Evolutionary conservation across 2,888 invertebrate species (phyloP).

Genomic region (Periphyllus acericola): DNA sequence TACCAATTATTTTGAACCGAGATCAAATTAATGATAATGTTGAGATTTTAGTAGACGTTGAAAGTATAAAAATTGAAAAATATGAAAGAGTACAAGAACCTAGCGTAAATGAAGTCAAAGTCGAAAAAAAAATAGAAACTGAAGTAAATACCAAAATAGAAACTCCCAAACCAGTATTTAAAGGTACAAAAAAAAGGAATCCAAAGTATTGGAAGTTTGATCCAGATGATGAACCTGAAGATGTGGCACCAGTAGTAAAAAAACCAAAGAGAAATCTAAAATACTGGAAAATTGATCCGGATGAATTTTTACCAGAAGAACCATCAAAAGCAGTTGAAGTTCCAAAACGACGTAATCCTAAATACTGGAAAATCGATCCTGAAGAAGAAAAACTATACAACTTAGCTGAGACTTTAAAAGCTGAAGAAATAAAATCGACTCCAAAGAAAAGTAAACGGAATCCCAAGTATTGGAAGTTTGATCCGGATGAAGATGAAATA

Average conservation of each 20-base stretch:
- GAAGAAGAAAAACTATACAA: conserved; percentile 64
- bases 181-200: conserved; percentile 65
- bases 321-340: conserved; percentile 63
- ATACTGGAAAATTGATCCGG: conserved; percentile 63
- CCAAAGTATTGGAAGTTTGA: conserved; percentile 64
- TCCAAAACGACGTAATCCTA: conserved; percentile 52
- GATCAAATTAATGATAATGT: conserved; percentile 24
- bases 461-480: conserved; percentile 56
- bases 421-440: conserved; percentile 64
- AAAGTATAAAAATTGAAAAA: conserved; percentile 48
- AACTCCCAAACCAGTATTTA: conserved; percentile 49
- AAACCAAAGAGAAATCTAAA: conserved; percentile 64
- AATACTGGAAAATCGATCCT: conserved; percentile 53
- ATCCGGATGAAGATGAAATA: conserved; percentile 44
- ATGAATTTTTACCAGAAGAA: conserved; percentile 65
- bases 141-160: conserved; percentile 63
- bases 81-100: conserved; percentile 62
- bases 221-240: conserved; percentile 64
- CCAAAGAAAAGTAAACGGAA: conserved; percentile 24
- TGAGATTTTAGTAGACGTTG: conserved; percentile 54
- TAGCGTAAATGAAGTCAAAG: conserved; percentile 61
- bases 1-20: conserved; percentile 45
- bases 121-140: conserved; percentile 64
- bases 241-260: conserved; percentile 64
- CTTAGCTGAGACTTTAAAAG: conserved; percentile 64